A percentile compares a stretch with the other conserved stretches of the same genome.
Evolutionary conservation across 1,140 invertebrate species (phyloP).

Genomic region (Drosophila suzukii): DNA sequence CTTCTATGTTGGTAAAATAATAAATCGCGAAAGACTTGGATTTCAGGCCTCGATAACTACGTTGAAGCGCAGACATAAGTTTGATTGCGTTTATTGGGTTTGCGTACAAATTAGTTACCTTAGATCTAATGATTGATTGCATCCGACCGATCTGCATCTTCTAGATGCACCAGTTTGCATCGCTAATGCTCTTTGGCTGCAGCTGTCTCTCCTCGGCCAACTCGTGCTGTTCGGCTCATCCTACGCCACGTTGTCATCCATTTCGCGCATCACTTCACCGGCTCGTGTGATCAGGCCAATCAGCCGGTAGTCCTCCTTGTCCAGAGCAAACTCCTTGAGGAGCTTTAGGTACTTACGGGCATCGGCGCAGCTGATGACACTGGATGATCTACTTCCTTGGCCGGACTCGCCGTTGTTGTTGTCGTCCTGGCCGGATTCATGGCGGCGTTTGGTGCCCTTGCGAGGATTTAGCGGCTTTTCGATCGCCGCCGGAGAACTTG

Average conservation of each 20-base stretch:
- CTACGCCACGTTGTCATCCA: slow-evolving; percentile 52
- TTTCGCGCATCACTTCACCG: slow-evolving; percentile 77
- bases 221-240: slow-evolving; percentile 4
- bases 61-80: background rate
- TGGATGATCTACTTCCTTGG: slow-evolving; percentile 24
- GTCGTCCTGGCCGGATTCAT: slow-evolving; percentile 46
- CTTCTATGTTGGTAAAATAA: too few species aligned
- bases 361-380: slow-evolving; percentile 65
- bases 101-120: slow-evolving; percentile 52
- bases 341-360: slow-evolving; percentile 79
- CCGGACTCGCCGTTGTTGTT: slow-evolving; percentile 56
- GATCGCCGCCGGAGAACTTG: slow-evolving; percentile 16
- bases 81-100: slow-evolving; percentile 70
- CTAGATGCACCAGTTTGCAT: slow-evolving; percentile 42
- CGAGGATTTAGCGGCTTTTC: slow-evolving; percentile 5
- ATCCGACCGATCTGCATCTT: slow-evolving; percentile 70
- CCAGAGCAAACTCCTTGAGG: slow-evolving; percentile 75
- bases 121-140: slow-evolving; percentile 69
- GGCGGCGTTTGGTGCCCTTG: slow-evolving; percentile 41
- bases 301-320: slow-evolving; percentile 73
- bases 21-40: too few species aligned
- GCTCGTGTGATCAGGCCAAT: slow-evolving; percentile 76
- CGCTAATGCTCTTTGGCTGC: slow-evolving; percentile 35
- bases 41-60: background rate
- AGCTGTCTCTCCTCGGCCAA: slow-evolving; percentile 6